Conservation (phyloP, 2,797 vertebrate species). For the Pangasius djambal region DNA sequence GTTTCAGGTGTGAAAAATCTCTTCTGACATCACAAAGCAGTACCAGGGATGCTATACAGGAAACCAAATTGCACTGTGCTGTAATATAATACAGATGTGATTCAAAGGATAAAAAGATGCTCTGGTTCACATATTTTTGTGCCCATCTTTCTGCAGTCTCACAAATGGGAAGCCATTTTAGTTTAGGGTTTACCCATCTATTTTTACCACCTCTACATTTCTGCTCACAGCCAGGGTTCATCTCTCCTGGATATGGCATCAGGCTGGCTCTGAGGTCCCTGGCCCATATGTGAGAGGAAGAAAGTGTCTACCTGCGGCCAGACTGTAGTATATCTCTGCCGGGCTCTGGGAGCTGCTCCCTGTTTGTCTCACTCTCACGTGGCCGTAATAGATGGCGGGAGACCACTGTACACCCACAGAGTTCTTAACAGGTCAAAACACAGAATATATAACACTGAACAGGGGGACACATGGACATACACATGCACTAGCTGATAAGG, state of each 20-base stretch:
- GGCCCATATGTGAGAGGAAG: constrained; percentile 68
- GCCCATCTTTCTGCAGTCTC: not conserved
- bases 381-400: constrained; percentile 67
- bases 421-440: constrained; percentile 52
- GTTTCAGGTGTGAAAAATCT: not conserved
- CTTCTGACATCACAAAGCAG: not conserved
- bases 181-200: constrained; percentile 10
- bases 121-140: not conserved
- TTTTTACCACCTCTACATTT: constrained; percentile 10
- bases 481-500: not conserved
- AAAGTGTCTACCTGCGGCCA: constrained; percentile 65
- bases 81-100: not conserved
- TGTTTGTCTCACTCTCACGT: constrained; percentile 52
- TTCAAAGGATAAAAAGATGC: constrained; percentile 16
- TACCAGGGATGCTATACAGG: not conserved
- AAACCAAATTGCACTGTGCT: not conserved
- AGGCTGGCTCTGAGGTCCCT: constrained; percentile 44
- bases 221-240: constrained; percentile 7
- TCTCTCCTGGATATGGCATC: constrained; percentile 24
- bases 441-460: not conserved
- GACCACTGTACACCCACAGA: constrained; percentile 55
- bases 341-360: constrained; percentile 56
- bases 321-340: constrained; percentile 70
- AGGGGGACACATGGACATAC: not conserved
- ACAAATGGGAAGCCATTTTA: constrained; percentile 10